Base-by-base conservation (phyloP, 2,113 vertebrate species). In the Lasiurus cinereus region DNA sequence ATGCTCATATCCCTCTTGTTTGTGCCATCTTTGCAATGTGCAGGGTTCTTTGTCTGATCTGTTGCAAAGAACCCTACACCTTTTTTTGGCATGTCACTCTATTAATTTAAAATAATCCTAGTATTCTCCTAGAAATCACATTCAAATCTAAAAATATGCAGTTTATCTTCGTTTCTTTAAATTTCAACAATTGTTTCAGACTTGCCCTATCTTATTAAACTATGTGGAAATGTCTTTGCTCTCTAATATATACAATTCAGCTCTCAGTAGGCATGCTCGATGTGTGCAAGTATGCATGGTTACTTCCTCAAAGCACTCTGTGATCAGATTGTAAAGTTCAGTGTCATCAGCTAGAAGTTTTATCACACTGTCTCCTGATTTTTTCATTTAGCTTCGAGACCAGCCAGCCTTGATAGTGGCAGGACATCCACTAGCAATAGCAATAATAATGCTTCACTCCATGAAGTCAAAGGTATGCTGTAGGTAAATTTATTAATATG, bases 341-440 rank as follows among this genome's bases (percentile, higher is more conserved):
- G 0, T 97, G 95, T 96, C 97, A 82, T 90, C 93, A 97, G 92
- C 95, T 98, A 43, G 54, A 96, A 96, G 39, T 94, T 97, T 95
- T 97, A 97, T 98, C 98, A 97, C 29, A 62, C 87, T 98, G 95
- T 98, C 96, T 99, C 98, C 97, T 98, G 67, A 97, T 98, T 98
- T 98, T 98, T 96, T 96, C 98, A 98, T 98, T 98, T 98, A 99
- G 99, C 98, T 98, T 99, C 99, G 97, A 99, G 99, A 98, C 99
- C 99, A 98, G 97, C 99, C 98, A 99, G 99, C 98, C 99, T 99
- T 98, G 99, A 99, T 99, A 99, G 99, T 99, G 99, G 99, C 99
- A 99, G 99, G 98, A 99, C 99, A 98, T 99, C 98, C 98, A 99
- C 99, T 99, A 99, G 98, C 98, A 99, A 99, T 99, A 99, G 99